Evolutionary conservation across 2,888 invertebrate species (phyloP).

Genomic region (Biston stratarius): DNA sequence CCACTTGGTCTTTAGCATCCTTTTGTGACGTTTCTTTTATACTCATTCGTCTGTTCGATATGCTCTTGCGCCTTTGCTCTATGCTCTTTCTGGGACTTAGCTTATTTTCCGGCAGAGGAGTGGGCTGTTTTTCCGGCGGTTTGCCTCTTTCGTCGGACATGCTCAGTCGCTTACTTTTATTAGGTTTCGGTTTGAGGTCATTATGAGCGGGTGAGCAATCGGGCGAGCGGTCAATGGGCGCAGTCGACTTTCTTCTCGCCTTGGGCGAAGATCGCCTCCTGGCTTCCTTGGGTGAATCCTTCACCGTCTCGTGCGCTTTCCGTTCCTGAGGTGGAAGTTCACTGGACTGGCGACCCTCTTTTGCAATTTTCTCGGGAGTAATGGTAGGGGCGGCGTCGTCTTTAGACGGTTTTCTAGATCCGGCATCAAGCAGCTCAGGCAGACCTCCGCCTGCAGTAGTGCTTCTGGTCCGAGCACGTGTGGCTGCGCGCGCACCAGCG

Average conservation of each 20-base stretch:
- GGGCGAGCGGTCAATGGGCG: slow-evolving; percentile 34
- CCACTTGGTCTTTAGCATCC: slow-evolving; percentile 39
- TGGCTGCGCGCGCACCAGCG: slow-evolving; percentile 78
- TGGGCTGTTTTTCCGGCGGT: slow-evolving; percentile 43
- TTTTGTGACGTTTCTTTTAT: slow-evolving; percentile 54
- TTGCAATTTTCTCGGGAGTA: slow-evolving; percentile 79
- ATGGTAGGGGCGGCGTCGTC: slow-evolving; percentile 65
- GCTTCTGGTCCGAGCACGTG: slow-evolving; percentile 90
- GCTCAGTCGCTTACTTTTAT: slow-evolving; percentile 53
- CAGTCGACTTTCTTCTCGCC: slow-evolving; percentile 57
- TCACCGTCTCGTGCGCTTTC: slow-evolving; percentile 87
- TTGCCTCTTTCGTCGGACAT: slow-evolving; percentile 61
- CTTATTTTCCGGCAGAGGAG: slow-evolving; percentile 46
- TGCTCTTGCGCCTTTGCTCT: slow-evolving; percentile 62
- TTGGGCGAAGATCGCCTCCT: slow-evolving; percentile 15
- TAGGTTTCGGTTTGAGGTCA: slow-evolving; percentile 55
- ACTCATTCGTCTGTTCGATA: slow-evolving; percentile 52
- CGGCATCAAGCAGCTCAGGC: slow-evolving; percentile 87
- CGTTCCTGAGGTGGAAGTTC: slow-evolving; percentile 87
- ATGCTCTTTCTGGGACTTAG: slow-evolving; percentile 64
- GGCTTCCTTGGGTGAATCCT: slow-evolving; percentile 50
- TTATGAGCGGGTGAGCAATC: slow-evolving; percentile 61
- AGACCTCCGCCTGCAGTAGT: slow-evolving; percentile 89
- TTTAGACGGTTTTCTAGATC: slow-evolving; percentile 82
- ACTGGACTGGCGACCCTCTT: slow-evolving; percentile 87